phyloP scores from a whole-genome alignment of 1,140 invertebrate species.

The Trichonephila clavipes region DNA sequence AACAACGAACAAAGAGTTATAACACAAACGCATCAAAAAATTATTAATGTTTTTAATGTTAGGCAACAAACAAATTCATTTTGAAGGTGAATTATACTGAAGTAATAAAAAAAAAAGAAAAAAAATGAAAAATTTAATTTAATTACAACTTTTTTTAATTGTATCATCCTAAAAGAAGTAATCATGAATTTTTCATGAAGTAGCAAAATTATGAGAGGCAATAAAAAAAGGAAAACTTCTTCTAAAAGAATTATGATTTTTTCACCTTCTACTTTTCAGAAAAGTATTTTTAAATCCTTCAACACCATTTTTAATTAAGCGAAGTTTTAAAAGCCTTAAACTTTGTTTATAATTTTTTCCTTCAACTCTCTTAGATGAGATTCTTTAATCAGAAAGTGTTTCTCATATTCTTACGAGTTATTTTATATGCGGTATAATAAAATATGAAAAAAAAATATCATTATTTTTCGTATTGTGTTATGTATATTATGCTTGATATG shows the following conservation, averaged over 20 bases:
- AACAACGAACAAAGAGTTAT: background rate
- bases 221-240: background rate
- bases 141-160: constrained; percentile 22
- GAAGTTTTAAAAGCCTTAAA: background rate
- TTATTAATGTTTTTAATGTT: constrained; percentile 1
- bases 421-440: background rate
- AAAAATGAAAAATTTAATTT: constrained; percentile 13
- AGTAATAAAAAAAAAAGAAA: background rate
- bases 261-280: background rate
- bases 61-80: background rate
- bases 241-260: background rate
- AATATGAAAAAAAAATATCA: no score
- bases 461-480: no score
- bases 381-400: background rate
- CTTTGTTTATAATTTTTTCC: background rate
- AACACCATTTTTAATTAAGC: constrained; percentile 30
- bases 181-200: constrained; percentile 35
- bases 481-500: no score
- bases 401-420: background rate
- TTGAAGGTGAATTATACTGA: background rate
- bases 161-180: constrained; percentile 2
- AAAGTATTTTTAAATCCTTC: constrained; percentile 32
- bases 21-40: background rate
- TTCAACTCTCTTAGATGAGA: background rate
- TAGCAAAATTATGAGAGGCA: background rate